These are phyloP conservation scores for Acanthochromis polyacanthus DNA, from an alignment of 2,113 vertebrate species.

Conservation along the genomic window DNA sequence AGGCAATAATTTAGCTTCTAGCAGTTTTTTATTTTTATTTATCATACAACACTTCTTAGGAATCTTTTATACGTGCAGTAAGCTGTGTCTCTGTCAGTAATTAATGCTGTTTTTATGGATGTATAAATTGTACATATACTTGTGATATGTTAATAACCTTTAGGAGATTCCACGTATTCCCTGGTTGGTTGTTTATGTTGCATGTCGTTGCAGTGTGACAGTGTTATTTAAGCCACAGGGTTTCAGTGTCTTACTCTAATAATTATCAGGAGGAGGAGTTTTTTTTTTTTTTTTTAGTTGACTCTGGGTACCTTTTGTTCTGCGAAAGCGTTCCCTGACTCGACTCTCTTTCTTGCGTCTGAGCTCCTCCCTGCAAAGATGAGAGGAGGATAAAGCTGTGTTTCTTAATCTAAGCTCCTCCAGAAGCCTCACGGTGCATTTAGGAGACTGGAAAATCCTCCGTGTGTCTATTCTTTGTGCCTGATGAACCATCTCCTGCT, in stretches of 20 bases:
- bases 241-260: slow-evolving; percentile 34
- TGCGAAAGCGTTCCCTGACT: too few species aligned
- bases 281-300: slow-evolving; percentile 19
- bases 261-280: neutral
- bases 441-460: too few species aligned
- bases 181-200: slow-evolving; percentile 29
- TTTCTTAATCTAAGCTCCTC: too few species aligned
- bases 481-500: slow-evolving; percentile 29
- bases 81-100: slow-evolving; percentile 54
- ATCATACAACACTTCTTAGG: slow-evolving; percentile 42
- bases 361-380: neutral
- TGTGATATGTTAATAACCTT: slow-evolving; percentile 54
- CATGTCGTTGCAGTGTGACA: slow-evolving; percentile 40
- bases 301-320: neutral
- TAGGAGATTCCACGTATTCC: slow-evolving; percentile 37
- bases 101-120: slow-evolving; percentile 62
- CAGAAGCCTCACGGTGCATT: too few species aligned
- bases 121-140: slow-evolving; percentile 81
- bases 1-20: slow-evolving; percentile 30
- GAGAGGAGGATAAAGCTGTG: neutral
- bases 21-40: slow-evolving; percentile 49
- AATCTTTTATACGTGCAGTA: slow-evolving; percentile 51
- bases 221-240: slow-evolving; percentile 54
- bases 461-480: slow-evolving; percentile 25
- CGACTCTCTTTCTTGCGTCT: too few species aligned